A percentile compares a stretch with the other conserved stretches of the same genome.
Evolutionary conservation across 23 tunicate species (phyloP).

Genomic region (Phallusia fumigata): DNA sequence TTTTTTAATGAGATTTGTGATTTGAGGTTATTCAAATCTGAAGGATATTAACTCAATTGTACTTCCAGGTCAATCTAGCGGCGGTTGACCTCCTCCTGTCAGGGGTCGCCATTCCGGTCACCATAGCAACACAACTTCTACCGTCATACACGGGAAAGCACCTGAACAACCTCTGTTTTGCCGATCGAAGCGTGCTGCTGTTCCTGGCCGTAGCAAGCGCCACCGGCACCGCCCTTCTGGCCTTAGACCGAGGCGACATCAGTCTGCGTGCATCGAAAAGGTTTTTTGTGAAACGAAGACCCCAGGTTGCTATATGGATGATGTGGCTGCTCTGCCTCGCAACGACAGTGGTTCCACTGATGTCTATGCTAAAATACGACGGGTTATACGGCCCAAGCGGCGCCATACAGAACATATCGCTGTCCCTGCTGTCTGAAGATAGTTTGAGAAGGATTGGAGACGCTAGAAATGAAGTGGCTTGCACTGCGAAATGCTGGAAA

Average conservation of each 20-base stretch:
- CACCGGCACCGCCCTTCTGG: slow-evolving; percentile 45
- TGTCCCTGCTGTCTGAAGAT: background rate
- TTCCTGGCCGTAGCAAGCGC: slow-evolving; percentile 68
- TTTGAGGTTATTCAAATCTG: no score
- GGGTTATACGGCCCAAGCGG: background rate
- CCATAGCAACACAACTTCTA: slow-evolving; percentile 19
- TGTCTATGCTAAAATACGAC: slow-evolving; percentile 14
- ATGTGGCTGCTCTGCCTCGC: slow-evolving; percentile 38
- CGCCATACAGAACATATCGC: background rate
- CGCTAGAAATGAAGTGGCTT: background rate
- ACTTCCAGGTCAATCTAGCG: slow-evolving; percentile 44
- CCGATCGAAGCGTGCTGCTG: slow-evolving; percentile 25
- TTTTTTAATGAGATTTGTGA: background rate
- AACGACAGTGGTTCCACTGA: background rate
- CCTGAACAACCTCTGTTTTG: slow-evolving; percentile 30
- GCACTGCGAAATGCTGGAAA: background rate
- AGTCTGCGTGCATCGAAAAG: slow-evolving; percentile 63
- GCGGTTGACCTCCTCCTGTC: slow-evolving; percentile 58
- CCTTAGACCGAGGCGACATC: slow-evolving; percentile 64
- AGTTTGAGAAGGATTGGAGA: background rate
- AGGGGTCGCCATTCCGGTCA: slow-evolving; percentile 51
- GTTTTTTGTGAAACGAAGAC: slow-evolving; percentile 40
- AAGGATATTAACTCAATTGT: no score
- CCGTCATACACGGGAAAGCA: slow-evolving; percentile 3
- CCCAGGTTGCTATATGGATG: slow-evolving; percentile 28